Evolutionary conservation across 2,888 invertebrate genomes (phyloP).

Genomic region (Erebia ligea): DNA sequence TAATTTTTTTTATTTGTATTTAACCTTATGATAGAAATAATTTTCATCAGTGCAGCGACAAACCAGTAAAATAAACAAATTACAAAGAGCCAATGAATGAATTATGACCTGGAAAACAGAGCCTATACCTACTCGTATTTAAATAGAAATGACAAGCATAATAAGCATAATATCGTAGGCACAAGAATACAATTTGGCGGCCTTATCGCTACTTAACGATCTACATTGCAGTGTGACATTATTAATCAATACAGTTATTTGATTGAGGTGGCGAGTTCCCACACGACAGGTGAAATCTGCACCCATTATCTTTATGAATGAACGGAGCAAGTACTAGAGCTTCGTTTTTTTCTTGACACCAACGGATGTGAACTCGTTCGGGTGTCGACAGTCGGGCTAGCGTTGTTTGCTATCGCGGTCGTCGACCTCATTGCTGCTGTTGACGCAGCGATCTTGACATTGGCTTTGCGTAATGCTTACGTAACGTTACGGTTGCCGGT

Average conservation of each 20-base stretch:
- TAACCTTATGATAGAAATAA: too few species aligned
- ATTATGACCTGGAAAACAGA: too few species aligned
- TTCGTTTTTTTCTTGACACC: conserved; percentile 38
- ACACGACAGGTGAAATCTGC: conserved; percentile 32
- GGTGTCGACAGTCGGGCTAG: conserved; percentile 39
- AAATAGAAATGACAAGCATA: too few species aligned
- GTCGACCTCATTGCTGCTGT: conserved; percentile 52
- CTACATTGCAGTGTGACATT: too few species aligned
- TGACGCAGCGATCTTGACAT: conserved; percentile 73
- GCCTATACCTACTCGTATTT: too few species aligned
- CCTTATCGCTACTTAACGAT: too few species aligned
- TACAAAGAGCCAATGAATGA: too few species aligned
- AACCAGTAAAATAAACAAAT: too few species aligned
- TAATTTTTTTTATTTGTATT: too few species aligned
- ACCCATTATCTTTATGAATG: conserved; percentile 42
- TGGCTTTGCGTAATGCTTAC: conserved; percentile 68
- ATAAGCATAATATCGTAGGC: too few species aligned
- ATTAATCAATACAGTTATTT: neutral
- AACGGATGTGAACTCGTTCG: conserved; percentile 49
- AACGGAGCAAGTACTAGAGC: conserved; percentile 39
- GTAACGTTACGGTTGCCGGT: conserved; percentile 37
- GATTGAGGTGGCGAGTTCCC: conserved; percentile 17
- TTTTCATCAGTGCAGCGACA: too few species aligned
- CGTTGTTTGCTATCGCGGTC: conserved; percentile 65
- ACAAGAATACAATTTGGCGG: too few species aligned